Evolutionary conservation across 2,113 vertebrate species (phyloP), one percentile per base, ranked within the genome.

Genomic region (Ophthalmolycus amberensis): DNA sequence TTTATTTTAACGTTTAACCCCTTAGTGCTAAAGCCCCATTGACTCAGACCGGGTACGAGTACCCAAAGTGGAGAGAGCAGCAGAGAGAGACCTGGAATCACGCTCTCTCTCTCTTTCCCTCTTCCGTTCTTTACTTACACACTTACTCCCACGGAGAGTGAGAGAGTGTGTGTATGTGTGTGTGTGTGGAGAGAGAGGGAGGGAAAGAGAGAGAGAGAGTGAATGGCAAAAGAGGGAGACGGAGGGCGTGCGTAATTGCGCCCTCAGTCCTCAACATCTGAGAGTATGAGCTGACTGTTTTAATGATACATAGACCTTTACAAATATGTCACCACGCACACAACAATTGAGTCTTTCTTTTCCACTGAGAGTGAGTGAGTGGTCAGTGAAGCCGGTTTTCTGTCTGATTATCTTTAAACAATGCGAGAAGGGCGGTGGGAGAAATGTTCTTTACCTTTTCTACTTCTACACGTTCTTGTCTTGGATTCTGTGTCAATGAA

Each of bases 81-180:
- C 92, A 84, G 93, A 93, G 93, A 92, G 94, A 94, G 93, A 91
- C 93, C 92, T 94, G 89, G 91, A 93, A 93, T 89, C 90, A 93
- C 92, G 85, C 91, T 91, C 93, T 94, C 93, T 90, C 92, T 76
- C 91, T 91, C 93, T 89, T 87, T 90, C 87, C 88, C 89, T 91
- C 93, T 90, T 91, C 77, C 89, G 85, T 89, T 92, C 91, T 92
- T 88, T 84, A 90, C 92, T 94, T 93, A 93, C 92, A 94, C 93
- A 90, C 93, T 93, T 91, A 94, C 92, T 93, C 93, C 89, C 87
- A 90, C 90, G 75, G 88, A 91, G 88, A 91, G 86, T 76, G 87
- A 88, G 82, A 78, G 84, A 18, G 16, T 18, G 46, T 18, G 15
- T 48, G 46, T 48, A 5, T 16, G 91, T 64, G 83, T 50, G 93